phyloP scores from a whole-genome alignment of 2,797 vertebrate species.

The Spinus pinus region DNA sequence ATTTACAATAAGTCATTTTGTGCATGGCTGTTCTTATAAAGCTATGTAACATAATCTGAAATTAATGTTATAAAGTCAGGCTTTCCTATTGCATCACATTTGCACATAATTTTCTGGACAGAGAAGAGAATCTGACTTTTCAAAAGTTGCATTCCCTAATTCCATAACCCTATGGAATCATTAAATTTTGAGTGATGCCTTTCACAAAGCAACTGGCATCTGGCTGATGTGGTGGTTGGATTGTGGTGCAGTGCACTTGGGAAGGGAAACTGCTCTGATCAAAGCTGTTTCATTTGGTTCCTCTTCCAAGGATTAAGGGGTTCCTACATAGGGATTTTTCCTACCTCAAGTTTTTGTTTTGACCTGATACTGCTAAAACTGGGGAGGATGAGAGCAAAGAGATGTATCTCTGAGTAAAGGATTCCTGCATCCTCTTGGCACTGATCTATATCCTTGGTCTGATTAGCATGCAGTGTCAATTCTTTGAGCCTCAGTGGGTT shows the following conservation, averaged over 20 bases:
- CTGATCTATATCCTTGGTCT: not conserved
- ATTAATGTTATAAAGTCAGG: not conserved
- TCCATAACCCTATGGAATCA: not conserved
- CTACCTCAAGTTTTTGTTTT: not conserved
- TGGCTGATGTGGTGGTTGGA: not conserved
- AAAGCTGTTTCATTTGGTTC: not conserved
- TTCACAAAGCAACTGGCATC: not conserved
- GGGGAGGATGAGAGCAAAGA: not conserved
- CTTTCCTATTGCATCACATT: not conserved
- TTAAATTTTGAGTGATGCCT: not conserved
- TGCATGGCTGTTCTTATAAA: not conserved
- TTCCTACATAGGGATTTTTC: not conserved
- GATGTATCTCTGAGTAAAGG: not conserved
- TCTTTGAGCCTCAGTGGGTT: not conserved
- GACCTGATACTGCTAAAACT: not conserved
- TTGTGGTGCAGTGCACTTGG: not conserved
- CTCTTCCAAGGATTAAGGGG: not conserved
- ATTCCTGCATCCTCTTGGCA: fast-evolving
- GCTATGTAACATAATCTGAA: not conserved
- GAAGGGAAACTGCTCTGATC: not conserved
- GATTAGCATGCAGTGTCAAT: not conserved
- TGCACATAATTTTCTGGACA: not conserved
- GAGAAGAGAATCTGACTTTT: not conserved
- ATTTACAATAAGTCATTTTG: not conserved
- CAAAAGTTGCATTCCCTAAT: not conserved